Percentiles rank a stretch among this genome's conserved stretches.
Conservation (phyloP, 2,888 invertebrate species). For the Rhingia rostrata region DNA sequence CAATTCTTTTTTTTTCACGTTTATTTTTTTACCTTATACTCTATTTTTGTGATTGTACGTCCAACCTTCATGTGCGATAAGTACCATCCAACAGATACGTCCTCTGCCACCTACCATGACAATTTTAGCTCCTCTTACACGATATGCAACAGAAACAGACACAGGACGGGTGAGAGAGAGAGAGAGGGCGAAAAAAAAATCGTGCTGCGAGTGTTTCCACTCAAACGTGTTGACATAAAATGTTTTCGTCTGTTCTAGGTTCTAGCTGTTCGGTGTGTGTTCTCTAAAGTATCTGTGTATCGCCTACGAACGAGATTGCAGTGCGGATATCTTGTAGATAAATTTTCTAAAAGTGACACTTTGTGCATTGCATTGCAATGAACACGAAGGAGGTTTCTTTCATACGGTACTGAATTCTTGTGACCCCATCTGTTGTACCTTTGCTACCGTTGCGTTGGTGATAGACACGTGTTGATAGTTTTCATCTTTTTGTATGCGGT, state of each 20-base stretch:
- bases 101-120: conserved; percentile 69
- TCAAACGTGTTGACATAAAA: conserved; percentile 68
- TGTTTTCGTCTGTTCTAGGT: conserved; percentile 37
- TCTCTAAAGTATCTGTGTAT: conserved; percentile 23
- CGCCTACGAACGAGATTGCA: conserved; percentile 51
- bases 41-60: conserved; percentile 57
- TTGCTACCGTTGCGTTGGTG: conserved; percentile 12
- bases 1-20: conserved; percentile 57
- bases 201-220: conserved; percentile 42
- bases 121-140: conserved; percentile 61
- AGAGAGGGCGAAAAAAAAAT: conserved; percentile 27
- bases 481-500: neutral
- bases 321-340: conserved; percentile 58
- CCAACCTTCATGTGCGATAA: conserved; percentile 69
- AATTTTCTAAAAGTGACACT: conserved; percentile 49
- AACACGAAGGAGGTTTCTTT: conserved; percentile 28
- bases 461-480: conserved; percentile 49
- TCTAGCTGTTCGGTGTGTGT: conserved; percentile 18
- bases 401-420: conserved; percentile 24
- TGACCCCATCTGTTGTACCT: conserved; percentile 2
- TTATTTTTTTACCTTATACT: conserved; percentile 48
- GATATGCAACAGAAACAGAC: conserved; percentile 45
- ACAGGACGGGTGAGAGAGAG: too few relatives aligned
- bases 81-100: conserved; percentile 61
- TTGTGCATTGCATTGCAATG: conserved; percentile 49